Conservation (phyloP, 2,797 vertebrate genomes). For the Momotus momota region DNA sequence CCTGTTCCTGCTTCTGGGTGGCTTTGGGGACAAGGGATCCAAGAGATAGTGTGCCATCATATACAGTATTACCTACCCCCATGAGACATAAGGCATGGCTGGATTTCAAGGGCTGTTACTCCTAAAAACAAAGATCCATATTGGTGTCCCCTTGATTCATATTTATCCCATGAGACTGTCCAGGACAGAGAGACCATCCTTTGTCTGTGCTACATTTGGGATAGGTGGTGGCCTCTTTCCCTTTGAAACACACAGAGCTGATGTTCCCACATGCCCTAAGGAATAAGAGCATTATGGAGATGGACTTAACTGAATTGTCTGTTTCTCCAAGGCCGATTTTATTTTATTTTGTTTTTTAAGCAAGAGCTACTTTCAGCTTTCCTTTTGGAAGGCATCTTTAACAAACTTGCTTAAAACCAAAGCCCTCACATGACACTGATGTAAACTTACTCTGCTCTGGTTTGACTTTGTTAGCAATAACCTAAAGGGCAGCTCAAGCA, state of each 20-base stretch:
- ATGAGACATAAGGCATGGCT: neutral
- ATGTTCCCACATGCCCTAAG: constrained; percentile 1
- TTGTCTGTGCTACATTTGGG: constrained; percentile 6
- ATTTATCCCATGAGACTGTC: neutral
- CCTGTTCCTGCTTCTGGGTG: neutral
- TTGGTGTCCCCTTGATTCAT: neutral
- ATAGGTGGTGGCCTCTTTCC: constrained; percentile 35
- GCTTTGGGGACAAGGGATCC: neutral
- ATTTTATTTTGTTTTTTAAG: neutral
- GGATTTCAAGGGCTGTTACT: constrained; percentile 11
- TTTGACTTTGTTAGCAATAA: constrained; percentile 6
- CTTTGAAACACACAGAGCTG: constrained; percentile 14
- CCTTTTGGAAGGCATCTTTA: neutral
- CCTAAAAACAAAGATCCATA: neutral
- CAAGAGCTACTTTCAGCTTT: neutral
- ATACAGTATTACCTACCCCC: neutral
- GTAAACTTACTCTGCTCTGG: neutral
- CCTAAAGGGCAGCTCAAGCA: neutral
- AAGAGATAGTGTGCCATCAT: neutral
- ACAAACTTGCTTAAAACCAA: neutral
- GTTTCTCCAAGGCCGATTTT: neutral
- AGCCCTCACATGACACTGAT: neutral
- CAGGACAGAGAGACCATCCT: neutral
- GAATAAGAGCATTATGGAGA: constrained; percentile 31
- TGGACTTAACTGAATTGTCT: neutral